A percentile compares a stretch with the other conserved stretches of the same genome.
Conservation (phyloP, 2,113 vertebrate species). For the Xerus inauris region DNA sequence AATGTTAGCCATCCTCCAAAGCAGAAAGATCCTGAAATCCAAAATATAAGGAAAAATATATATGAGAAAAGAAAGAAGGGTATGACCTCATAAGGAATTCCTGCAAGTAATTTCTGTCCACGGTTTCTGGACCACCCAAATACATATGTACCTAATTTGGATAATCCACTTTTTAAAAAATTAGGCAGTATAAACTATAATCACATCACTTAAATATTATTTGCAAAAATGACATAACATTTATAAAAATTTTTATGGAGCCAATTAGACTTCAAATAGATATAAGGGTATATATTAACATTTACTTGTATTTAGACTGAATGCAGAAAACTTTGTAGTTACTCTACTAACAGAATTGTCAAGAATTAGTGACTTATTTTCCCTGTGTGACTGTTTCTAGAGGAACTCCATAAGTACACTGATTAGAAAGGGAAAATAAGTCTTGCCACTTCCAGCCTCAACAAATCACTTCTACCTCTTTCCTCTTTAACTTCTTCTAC, state of each 20-base stretch:
- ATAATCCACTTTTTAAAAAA: background rate
- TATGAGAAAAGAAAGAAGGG: background rate
- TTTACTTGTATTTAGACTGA: background rate
- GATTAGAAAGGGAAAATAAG: background rate
- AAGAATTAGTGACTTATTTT: background rate
- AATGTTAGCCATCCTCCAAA: background rate
- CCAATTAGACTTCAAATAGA: background rate
- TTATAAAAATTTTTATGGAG: conserved; percentile 4
- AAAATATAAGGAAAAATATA: background rate
- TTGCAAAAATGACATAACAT: conserved; percentile 7
- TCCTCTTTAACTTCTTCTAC: background rate
- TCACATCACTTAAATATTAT: conserved; percentile 3
- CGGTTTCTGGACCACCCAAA: background rate
- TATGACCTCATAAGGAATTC: background rate
- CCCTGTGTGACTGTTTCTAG: background rate
- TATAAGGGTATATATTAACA: background rate
- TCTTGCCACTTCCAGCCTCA: background rate
- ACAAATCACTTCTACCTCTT: background rate
- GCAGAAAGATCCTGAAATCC: background rate
- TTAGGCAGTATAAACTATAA: background rate
- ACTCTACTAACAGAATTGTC: background rate
- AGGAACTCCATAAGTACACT: background rate
- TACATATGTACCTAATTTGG: background rate
- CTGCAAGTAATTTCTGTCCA: background rate
- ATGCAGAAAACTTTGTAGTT: background rate